phyloP scores from a whole-genome alignment of 2,113 vertebrate genomes.

The Eptatretus burgeri region DNA sequence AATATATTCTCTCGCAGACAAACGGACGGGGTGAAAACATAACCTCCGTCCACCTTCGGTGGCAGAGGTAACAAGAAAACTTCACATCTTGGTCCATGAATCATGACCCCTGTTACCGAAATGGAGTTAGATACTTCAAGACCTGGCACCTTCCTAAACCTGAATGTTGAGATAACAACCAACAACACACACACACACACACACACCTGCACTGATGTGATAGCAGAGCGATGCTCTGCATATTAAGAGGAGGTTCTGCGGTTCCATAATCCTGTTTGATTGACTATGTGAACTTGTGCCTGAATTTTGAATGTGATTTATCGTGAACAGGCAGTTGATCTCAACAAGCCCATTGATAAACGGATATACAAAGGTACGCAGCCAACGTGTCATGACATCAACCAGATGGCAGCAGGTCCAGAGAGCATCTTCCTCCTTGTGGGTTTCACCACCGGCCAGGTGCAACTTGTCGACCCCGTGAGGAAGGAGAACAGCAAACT shows the following conservation, averaged over 20 bases:
- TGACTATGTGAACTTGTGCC: not conserved
- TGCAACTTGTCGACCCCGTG: slow-evolving; percentile 60
- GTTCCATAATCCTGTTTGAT: slow-evolving; percentile 9
- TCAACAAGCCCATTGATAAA: slow-evolving; percentile 65
- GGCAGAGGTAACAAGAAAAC: too few relatives aligned
- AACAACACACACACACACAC: not conserved
- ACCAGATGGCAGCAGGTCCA: slow-evolving; percentile 43
- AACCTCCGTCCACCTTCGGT: too few relatives aligned
- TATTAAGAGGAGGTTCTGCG: not conserved
- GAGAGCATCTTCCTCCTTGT: slow-evolving; percentile 52
- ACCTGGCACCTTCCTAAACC: too few relatives aligned
- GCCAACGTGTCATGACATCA: slow-evolving; percentile 67
- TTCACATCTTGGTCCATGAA: too few relatives aligned
- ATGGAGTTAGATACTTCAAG: too few relatives aligned
- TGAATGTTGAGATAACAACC: too few relatives aligned
- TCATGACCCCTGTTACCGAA: too few relatives aligned
- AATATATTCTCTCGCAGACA: too few relatives aligned
- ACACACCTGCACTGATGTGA: not conserved
- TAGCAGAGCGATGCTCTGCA: not conserved
- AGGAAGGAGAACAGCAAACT: slow-evolving; percentile 60
- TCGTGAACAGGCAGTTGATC: slow-evolving; percentile 32
- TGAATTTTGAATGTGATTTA: too few relatives aligned
- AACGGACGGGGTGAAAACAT: too few relatives aligned
- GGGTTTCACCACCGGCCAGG: slow-evolving; percentile 54
- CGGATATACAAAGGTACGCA: slow-evolving; percentile 65